Percentiles rank a stretch among this genome's conserved stretches.
These are phyloP conservation scores for Drosophila neonasuta DNA, from an alignment of 2,888 invertebrate genomes.

Conservation along the genomic window DNA sequence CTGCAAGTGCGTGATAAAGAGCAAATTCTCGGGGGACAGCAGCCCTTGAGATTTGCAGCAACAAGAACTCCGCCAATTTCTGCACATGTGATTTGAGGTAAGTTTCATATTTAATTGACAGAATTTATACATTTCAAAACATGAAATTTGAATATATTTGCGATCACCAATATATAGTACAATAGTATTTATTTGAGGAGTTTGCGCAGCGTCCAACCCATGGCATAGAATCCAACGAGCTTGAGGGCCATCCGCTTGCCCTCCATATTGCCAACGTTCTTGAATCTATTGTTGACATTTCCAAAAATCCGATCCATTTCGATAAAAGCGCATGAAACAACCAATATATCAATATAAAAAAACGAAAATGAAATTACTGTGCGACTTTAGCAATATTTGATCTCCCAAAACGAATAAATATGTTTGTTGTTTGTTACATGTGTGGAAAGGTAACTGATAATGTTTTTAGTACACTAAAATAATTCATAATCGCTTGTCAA, in stretches of 20 bases:
- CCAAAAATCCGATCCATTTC: constrained; percentile 58
- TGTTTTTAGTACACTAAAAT: not conserved
- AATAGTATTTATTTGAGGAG: constrained; percentile 47
- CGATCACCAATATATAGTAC: not conserved
- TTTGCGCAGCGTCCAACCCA: constrained; percentile 66
- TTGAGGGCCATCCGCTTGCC: constrained; percentile 63
- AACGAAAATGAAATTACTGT: not conserved
- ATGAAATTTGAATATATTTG: constrained; percentile 25
- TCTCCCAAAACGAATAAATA: constrained; percentile 5
- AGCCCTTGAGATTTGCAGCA: constrained; percentile 24
- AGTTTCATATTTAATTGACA: constrained; percentile 10
- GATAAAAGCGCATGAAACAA: constrained; percentile 3
- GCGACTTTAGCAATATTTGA: constrained; percentile 11
- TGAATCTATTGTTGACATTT: constrained; percentile 41
- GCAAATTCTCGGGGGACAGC: constrained; percentile 82
- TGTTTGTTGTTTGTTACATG: constrained; percentile 16
- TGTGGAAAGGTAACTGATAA: constrained; percentile 5
- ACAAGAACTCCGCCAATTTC: constrained; percentile 24
- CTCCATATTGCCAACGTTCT: constrained; percentile 52
- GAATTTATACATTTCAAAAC: constrained; percentile 14
- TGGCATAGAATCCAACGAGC: constrained; percentile 65
- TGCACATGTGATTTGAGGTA: constrained; percentile 66
- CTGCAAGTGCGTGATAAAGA: constrained; percentile 85
- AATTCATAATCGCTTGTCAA: not conserved
- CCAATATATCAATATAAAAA: not conserved